These are phyloP conservation scores for Isichthys henryi DNA, from an alignment of 2,113 vertebrate genomes.

Conservation along the genomic window DNA sequence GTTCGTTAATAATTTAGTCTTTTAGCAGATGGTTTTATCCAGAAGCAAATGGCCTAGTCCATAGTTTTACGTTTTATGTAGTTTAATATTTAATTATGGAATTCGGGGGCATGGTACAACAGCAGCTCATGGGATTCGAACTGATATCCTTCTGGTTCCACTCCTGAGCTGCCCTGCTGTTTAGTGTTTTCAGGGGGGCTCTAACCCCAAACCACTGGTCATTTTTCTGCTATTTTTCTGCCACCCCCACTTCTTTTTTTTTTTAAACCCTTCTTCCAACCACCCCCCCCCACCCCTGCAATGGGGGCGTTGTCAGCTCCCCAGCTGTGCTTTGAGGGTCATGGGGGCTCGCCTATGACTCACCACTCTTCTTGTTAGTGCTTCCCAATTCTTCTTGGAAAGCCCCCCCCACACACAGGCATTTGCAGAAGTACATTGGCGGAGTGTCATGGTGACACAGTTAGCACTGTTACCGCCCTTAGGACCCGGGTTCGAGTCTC, in stretches of 20 bases:
- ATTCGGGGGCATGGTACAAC: neutral
- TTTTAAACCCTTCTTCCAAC: neutral
- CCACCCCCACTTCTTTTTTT: neutral
- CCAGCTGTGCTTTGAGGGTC: neutral
- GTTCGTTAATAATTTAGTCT: neutral
- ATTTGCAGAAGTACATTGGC: too few relatives aligned
- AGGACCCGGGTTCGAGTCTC: too few relatives aligned
- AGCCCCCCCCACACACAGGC: too few relatives aligned
- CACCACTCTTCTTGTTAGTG: neutral
- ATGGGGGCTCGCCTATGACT: neutral
- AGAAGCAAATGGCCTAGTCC: neutral
- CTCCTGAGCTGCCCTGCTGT: neutral
- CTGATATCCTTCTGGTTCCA: neutral
- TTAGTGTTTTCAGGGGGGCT: neutral
- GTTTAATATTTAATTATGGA: neutral
- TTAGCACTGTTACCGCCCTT: too few relatives aligned
- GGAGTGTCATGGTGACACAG: too few relatives aligned
- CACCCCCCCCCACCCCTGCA: too few relatives aligned
- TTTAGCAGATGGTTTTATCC: neutral
- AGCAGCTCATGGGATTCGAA: neutral
- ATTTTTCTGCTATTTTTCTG: neutral
- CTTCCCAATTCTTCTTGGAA: neutral
- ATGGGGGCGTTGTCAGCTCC: too few relatives aligned
- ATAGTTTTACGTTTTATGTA: neutral
- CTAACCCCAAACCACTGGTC: neutral